Base-by-base conservation (phyloP, 1,140 invertebrate species). In the Idris sp. region DNA sequence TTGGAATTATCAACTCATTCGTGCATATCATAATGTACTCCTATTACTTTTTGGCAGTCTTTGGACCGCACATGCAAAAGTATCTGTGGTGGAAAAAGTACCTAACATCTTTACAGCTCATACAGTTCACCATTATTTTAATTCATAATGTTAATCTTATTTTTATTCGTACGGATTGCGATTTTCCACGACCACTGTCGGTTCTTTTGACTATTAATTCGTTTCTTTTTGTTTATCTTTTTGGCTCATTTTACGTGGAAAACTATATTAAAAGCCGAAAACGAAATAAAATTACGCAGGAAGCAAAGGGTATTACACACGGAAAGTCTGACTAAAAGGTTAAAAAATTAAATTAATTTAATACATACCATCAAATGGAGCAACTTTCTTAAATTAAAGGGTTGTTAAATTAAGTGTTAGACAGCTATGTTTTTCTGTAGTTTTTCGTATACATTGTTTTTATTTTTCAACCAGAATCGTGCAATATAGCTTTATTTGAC, bases 21-120 rank as follows among this genome's bases (percentile, higher is more conserved):
- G 92, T 97, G 44, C 95, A 97, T 78, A 86, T 94, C 76, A 86
- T 95, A 16, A 96, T 96, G 94, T 96, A 97, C 79, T 86, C 89
- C 0, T 96, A 96, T 81, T 97, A 97, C 79, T 88, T 95, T 78
- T 86, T 96, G 0, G 90, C 95, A 0, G 93, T 94, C 0, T 86
- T 96, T 64, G 95, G 95, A 15, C 95, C 95, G 0, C 86, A 91
- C 14, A 91, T 95, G 81, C 93, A 95, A 81, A 94, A 94, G 79
- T 95, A 94, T 82, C 86, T 97, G 2, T 97, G 95, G 95, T 97
- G 96, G 95, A 97, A 97, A 85, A 95, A 92, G 79, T 93, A 97
- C 80, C 89, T 97, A 6, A 97, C 96, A 0, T 90, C 89, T 13
- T 87, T 96, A 67, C 96, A 97, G 88, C 89, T 97, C 85, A 91